A percentile compares a stretch with the other conserved stretches of the same genome.
Evolutionary conservation across 2,888 invertebrate species (phyloP).

Genomic region (Fragum fragum): DNA sequence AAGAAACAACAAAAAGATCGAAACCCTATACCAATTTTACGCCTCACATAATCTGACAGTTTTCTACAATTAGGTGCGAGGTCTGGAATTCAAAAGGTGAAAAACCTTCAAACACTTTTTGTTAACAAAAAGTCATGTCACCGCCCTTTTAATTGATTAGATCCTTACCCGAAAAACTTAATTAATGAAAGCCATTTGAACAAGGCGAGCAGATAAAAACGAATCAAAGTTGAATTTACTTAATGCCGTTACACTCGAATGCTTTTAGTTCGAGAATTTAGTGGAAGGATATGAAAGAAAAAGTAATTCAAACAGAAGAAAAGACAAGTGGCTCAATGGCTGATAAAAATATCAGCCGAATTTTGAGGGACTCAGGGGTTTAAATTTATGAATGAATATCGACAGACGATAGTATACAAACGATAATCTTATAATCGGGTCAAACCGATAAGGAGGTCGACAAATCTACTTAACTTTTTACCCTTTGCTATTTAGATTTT

Average conservation of each 20-base stretch:
- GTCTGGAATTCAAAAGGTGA: background rate
- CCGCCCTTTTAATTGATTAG: slow-evolving; percentile 25
- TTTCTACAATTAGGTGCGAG: slow-evolving; percentile 4
- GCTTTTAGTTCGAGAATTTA: no score
- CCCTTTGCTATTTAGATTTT: slow-evolving; percentile 7
- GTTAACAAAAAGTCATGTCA: background rate
- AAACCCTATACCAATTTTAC: background rate
- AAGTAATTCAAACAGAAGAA: no score
- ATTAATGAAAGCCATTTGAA: background rate
- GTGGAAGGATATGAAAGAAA: no score
- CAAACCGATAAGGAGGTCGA: slow-evolving; percentile 3
- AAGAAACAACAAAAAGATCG: no score
- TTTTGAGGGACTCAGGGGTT: background rate
- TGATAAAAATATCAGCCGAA: no score
- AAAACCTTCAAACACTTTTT: background rate
- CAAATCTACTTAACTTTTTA: slow-evolving; percentile 2
- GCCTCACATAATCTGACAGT: background rate
- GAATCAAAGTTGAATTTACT: no score
- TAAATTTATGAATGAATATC: slow-evolving; percentile 3
- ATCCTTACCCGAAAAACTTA: background rate
- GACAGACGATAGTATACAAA: slow-evolving; percentile 4
- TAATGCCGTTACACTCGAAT: no score
- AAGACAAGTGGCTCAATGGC: no score
- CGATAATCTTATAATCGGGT: slow-evolving; percentile 16
- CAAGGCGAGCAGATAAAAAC: no score